Percentiles rank a stretch among this genome's conserved stretches.
Evolutionary conservation across 2,797 vertebrate species (phyloP).

Genomic region (Malacoctenus gilli): DNA sequence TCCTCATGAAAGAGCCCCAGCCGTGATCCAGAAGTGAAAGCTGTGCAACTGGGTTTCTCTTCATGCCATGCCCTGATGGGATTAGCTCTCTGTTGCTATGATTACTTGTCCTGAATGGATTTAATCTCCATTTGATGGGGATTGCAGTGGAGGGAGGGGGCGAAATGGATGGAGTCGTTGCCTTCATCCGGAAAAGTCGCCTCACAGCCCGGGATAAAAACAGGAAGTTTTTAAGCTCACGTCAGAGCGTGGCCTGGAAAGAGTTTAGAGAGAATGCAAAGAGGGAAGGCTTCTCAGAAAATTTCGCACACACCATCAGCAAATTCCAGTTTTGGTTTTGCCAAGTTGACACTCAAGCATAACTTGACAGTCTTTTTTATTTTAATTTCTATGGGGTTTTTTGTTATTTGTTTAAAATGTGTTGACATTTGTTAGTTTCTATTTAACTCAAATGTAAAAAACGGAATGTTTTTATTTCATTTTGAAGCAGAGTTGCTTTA

Average conservation of each 20-base stretch:
- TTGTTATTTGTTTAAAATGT: no score
- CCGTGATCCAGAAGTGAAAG: conserved; percentile 29
- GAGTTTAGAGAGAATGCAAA: no score
- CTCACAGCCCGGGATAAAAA: conserved; percentile 30
- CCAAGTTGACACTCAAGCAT: no score
- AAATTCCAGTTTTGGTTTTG: no score
- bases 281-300: no score
- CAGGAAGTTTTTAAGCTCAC: conserved; percentile 36
- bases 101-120: conserved; percentile 62
- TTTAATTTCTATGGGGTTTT: no score
- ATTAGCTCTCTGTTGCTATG: conserved; percentile 63
- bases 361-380: no score
- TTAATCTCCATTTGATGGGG: conserved; percentile 62
- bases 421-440: no score
- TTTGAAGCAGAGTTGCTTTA: no score
- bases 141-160: conserved; percentile 24
- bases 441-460: no score
- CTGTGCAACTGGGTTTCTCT: conserved; percentile 19
- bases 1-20: conserved; percentile 85
- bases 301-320: no score
- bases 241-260: conserved; percentile 1
- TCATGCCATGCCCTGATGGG: conserved; percentile 48
- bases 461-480: no score
- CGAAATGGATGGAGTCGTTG: neutral
- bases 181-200: conserved; percentile 28